A percentile compares a stretch with the other conserved stretches of the same genome.
phyloP scores from a whole-genome alignment of 2,888 invertebrate species.

The Crocallis elinguaria region DNA sequence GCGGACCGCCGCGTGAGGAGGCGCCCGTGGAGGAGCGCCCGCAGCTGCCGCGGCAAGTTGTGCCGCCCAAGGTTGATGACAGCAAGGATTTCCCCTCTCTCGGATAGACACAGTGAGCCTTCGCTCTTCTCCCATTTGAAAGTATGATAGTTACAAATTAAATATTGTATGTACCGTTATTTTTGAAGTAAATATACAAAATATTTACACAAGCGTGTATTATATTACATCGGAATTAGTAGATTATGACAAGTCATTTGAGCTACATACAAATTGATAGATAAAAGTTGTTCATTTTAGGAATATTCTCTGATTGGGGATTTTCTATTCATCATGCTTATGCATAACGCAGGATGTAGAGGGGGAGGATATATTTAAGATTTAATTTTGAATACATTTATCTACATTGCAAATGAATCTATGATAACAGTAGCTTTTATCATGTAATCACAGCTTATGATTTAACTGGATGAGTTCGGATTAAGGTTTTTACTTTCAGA shows the following conservation, averaged over 20 bases:
- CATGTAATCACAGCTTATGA: conserved; percentile 80
- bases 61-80: conserved; percentile 96
- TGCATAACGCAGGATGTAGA: conserved; percentile 54
- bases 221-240: conserved; percentile 66
- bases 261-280: conserved; percentile 44
- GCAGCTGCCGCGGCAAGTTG: conserved; percentile 57
- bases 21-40: conserved; percentile 68
- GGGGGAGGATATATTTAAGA: conserved; percentile 76
- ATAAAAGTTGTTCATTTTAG: conserved; percentile 42
- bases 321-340: conserved; percentile 49
- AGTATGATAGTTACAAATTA: conserved; percentile 80
- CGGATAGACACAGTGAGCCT: conserved; percentile 86
- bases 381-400: conserved; percentile 73
- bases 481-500: conserved; percentile 72
- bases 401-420: conserved; percentile 71
- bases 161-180: conserved; percentile 84
- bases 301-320: conserved; percentile 45
- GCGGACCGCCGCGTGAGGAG: conserved; percentile 66
- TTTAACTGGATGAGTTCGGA: conserved; percentile 71
- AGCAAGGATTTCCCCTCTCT: conserved; percentile 98
- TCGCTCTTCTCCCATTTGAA: conserved; percentile 75
- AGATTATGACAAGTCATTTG: conserved; percentile 46
- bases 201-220: conserved; percentile 84
- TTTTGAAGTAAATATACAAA: conserved; percentile 86
- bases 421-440: conserved; percentile 79